Conservation (phyloP, 2,113 vertebrate genomes). For the Lepisosteus osseus region DNA sequence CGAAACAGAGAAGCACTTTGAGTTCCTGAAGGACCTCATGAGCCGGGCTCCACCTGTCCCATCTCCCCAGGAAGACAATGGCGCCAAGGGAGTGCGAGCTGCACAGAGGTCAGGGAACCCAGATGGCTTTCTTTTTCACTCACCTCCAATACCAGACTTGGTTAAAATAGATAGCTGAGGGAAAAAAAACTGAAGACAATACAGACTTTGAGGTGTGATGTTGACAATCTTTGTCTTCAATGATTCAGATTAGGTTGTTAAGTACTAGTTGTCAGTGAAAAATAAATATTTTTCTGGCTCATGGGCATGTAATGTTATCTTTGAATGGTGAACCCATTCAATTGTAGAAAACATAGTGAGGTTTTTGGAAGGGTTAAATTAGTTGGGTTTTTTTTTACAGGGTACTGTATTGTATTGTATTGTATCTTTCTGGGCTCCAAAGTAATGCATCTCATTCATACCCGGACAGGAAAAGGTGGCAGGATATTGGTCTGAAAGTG, state of each 20-base stretch:
- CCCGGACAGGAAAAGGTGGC: slow-evolving; percentile 38
- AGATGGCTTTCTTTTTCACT: too few relatives aligned
- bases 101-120: slow-evolving; percentile 44
- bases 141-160: too few relatives aligned
- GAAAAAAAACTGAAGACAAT: background rate
- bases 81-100: slow-evolving; percentile 47
- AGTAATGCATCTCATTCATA: background rate
- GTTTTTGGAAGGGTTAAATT: too few relatives aligned
- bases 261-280: too few relatives aligned
- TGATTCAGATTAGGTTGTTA: too few relatives aligned
- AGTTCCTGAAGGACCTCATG: slow-evolving; percentile 59
- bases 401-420: background rate
- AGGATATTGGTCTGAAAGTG: slow-evolving; percentile 33
- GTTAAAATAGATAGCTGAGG: too few relatives aligned
- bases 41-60: slow-evolving; percentile 35
- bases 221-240: too few relatives aligned
- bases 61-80: slow-evolving; percentile 39
- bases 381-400: background rate
- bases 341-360: too few relatives aligned
- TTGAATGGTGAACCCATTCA: background rate
- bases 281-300: background rate
- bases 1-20: slow-evolving; percentile 61
- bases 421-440: background rate
- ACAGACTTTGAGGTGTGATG: too few relatives aligned
- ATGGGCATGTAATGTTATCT: background rate